phyloP scores from a whole-genome alignment of 2,888 invertebrate species.

The Leptinotarsa haldemani region DNA sequence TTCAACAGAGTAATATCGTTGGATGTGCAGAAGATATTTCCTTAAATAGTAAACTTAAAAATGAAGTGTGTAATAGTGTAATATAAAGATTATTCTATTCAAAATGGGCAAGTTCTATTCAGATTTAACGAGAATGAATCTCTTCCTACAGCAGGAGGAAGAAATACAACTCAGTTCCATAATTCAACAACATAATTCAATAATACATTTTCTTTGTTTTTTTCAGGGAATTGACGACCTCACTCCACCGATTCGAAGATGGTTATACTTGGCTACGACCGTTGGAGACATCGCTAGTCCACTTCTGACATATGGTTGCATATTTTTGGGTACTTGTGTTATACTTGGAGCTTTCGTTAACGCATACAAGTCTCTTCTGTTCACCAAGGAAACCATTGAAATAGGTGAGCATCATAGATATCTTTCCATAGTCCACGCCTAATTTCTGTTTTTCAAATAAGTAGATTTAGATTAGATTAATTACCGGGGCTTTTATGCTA shows the following conservation, averaged over 20 bases:
- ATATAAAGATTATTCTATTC: too few species aligned
- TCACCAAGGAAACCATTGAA: conserved; percentile 81
- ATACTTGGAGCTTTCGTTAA: conserved; percentile 77
- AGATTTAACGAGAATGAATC: too few species aligned
- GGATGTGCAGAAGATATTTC: too few species aligned
- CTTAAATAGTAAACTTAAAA: too few species aligned
- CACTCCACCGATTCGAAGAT: conserved; percentile 81
- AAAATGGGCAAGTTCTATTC: too few species aligned
- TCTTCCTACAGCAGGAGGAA: too few species aligned
- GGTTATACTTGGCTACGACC: conserved; percentile 84
- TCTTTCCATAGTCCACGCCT: too few species aligned
- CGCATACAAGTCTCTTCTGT: conserved; percentile 80
- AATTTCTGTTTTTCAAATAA: too few species aligned
- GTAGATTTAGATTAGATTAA: too few species aligned
- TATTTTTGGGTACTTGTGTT: conserved; percentile 75
- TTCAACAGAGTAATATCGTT: too few species aligned
- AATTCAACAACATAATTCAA: neutral
- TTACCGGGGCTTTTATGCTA: too few species aligned
- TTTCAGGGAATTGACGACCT: conserved; percentile 81
- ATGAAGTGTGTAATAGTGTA: too few species aligned
- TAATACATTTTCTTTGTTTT: conserved; percentile 39
- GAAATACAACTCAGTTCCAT: neutral
- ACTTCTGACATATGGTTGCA: conserved; percentile 77
- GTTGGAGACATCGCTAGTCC: conserved; percentile 80
- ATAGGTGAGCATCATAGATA: conserved; percentile 67